Evolutionary conservation across 2,888 invertebrate genomes (phyloP), one percentile per base, ranked within the genome.

Genomic region (Gastracanthus pulcherrimus): DNA sequence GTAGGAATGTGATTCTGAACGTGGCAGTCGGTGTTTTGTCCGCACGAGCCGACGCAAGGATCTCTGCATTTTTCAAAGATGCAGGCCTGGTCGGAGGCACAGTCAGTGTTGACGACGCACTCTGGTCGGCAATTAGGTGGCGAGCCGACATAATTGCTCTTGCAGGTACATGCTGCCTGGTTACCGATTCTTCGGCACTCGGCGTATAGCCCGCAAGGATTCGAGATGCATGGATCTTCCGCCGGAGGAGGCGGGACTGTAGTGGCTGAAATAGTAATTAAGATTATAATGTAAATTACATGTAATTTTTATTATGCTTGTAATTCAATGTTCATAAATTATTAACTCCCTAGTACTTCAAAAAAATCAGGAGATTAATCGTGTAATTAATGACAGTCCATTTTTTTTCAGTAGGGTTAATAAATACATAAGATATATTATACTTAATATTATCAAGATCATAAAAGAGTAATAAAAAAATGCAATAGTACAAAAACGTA

Each of bases 41-140:
- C 95, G 87, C 96, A 96, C 0, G 95, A 94, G 23, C 95, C 95
- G 5, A 93, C 93, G 85, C 95, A 96, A 16, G 95, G 95, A 91
- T 96, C 94, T 84, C 94, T 92, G 86, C 96, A 96, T 88, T 95
- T 95, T 88, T 95, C 95, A 3, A 94, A 94, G 81, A 95, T 95
- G 87, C 96, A 96, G 19, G 95, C 94, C 84, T 93, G 92, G 85
- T 94, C 93, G 0, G 95, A 93, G 0, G 94, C 91, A 86, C 96
- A 96, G 85, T 95, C 95, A 0, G 94, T 93, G 82, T 94, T 94
- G 0, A 94, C 92, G 62, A 94, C 90, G 85, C 95, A 95, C 86
- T 95, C 94, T 1, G 94, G 94, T 13, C 94, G 92, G 87, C 95
- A 95, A 84, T 94, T 94, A 67, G 95, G 95, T 36, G 96, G 95